A percentile compares a stretch with the other conserved stretches of the same genome.
Evolutionary conservation across 2,113 vertebrate genomes (phyloP).

Genomic region (Varanus salvator): DNA sequence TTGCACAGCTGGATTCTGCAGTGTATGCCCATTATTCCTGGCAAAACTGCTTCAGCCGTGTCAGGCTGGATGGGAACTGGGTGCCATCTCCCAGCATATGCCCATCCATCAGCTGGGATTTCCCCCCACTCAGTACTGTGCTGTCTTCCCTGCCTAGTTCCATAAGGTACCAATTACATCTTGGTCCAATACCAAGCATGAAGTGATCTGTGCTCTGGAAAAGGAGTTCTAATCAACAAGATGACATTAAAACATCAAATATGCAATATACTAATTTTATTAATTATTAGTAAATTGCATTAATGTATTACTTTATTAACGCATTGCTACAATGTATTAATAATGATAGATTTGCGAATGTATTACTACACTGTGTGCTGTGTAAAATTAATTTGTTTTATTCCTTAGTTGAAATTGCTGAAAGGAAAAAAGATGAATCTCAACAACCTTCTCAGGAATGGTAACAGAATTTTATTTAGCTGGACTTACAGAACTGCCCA

Average conservation of each 20-base stretch:
- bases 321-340: too few relatives aligned
- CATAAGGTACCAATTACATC: background rate
- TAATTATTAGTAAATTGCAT: too few relatives aligned
- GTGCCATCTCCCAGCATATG: too few relatives aligned
- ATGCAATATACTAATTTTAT: background rate
- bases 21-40: too few relatives aligned
- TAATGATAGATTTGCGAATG: too few relatives aligned
- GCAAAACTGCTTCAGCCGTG: too few relatives aligned
- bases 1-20: too few relatives aligned
- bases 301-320: too few relatives aligned
- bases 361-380: background rate
- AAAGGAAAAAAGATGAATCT: conserved; percentile 31
- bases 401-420: conserved; percentile 23
- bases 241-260: background rate
- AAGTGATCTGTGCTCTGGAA: background rate
- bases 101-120: background rate
- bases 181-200: background rate
- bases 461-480: conserved; percentile 41
- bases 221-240: background rate
- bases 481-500: background rate
- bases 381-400: background rate
- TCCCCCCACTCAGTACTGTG: background rate
- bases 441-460: conserved; percentile 1
- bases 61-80: too few relatives aligned
- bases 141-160: background rate